Base-by-base conservation (phyloP, 2,888 invertebrate genomes). In the Dascillus cervinus region DNA sequence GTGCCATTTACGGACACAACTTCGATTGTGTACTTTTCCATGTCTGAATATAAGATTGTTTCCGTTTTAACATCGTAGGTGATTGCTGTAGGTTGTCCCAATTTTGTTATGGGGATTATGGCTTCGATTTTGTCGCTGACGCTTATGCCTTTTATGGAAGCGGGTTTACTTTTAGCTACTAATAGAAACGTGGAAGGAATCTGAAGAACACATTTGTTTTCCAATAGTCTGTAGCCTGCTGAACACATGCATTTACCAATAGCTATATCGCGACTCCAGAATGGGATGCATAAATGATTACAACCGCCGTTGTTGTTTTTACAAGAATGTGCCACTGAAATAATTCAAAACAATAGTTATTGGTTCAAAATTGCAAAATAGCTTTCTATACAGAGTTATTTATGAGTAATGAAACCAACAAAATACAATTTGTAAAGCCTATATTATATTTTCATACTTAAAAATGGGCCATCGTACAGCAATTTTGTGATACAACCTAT, bases 281-380 rank as follows among this genome's bases (percentile, higher is more conserved):
- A 60, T 23, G 84, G 73, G 38, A 86, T 67, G 65, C 88, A 88
- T 41, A 88, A 67, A 62, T 88, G 86, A 47, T 75, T 74, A 69
- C 88, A 88, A 41, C 75, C 75, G 43, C 81, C 82, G 55, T 77
- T 76, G 51, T 70, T 62, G 21, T 62, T 65, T 41, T 73, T 72
- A 64, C 86, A 86, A 15, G 82, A 79, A 66, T 83, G 82, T 5
- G 71, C 63, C 50, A 72, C 76, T 73, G 49, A 29, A 65, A 62
- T 10, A 34, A 11, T 29, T 17, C 4, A 9, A 11, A 29, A 9
- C 8, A 20, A 8, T n/a, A n/a, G n/a, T n/a, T n/a, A n/a, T n/a
- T n/a, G n/a, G n/a, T n/a, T n/a, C n/a, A n/a, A n/a, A n/a, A n/a
- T n/a, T n/a, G n/a, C n/a, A n/a, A n/a, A n/a, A n/a, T n/a, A n/a